Percentiles rank a stretch among this genome's conserved stretches.
phyloP scores from a whole-genome alignment of 2,113 vertebrate genomes.

The Cyprinodon brontotheroides region DNA sequence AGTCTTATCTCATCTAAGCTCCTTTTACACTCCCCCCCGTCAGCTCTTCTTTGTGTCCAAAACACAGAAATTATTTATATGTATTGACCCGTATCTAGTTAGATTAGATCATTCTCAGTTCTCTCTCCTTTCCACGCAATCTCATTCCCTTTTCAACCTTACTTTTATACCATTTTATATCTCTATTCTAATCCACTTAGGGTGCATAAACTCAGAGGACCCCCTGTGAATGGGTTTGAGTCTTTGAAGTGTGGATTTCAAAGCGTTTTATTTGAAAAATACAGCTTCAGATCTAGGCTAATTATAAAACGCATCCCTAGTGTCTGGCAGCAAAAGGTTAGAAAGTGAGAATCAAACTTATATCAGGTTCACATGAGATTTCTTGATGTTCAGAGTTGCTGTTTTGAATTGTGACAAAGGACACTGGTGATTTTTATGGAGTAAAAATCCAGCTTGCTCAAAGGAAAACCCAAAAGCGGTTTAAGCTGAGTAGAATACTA shows the following conservation, averaged over 20 bases:
- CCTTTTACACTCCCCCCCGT: conserved; percentile 6
- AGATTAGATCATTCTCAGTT: conserved; percentile 15
- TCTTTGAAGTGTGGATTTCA: conserved; percentile 51
- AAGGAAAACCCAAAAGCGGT: conserved; percentile 15
- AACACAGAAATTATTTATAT: conserved; percentile 45
- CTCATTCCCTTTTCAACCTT: neutral
- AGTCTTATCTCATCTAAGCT: conserved; percentile 32
- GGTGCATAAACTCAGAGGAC: conserved; percentile 17
- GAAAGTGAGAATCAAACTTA: neutral
- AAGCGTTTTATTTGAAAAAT: conserved; percentile 33
- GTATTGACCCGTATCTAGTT: conserved; percentile 33
- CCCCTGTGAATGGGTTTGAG: conserved; percentile 17
- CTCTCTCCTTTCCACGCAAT: conserved; percentile 7
- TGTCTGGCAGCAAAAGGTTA: conserved; percentile 24
- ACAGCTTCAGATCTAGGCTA: conserved; percentile 21
- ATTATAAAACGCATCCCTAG: conserved; percentile 32
- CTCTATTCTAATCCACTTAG: conserved; percentile 23
- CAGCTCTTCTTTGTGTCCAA: conserved; percentile 1
- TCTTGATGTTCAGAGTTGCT: conserved; percentile 6
- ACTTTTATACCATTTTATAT: conserved; percentile 14
- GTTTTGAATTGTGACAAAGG: neutral
- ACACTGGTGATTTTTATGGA: conserved; percentile 2
- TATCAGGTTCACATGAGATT: conserved; percentile 13
- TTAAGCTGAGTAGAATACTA: conserved; percentile 45
- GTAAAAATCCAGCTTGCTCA: neutral